Conservation (phyloP, 2,797 vertebrate species). For the Intellagama lesueurii region DNA sequence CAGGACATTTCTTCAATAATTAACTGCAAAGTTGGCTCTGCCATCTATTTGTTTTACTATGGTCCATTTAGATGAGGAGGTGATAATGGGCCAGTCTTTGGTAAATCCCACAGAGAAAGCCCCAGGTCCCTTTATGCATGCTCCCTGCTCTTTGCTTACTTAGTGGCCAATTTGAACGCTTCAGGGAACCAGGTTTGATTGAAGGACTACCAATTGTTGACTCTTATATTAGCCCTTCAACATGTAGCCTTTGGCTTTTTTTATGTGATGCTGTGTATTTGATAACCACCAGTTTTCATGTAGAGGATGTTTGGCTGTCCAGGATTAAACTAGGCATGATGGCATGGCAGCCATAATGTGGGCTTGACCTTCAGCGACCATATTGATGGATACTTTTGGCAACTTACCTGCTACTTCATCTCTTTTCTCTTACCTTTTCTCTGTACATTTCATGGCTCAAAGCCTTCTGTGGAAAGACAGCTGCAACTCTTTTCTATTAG, state of each 20-base stretch:
- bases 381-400: slow-evolving; percentile 3
- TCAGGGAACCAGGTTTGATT: background rate
- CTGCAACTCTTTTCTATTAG: slow-evolving; percentile 66
- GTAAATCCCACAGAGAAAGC: background rate
- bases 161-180: background rate
- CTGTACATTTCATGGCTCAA: slow-evolving; percentile 32
- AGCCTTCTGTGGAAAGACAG: slow-evolving; percentile 4
- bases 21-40: background rate
- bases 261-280: background rate
- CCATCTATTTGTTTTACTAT: background rate
- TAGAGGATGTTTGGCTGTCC: background rate
- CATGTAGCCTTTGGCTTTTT: background rate
- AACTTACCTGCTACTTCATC: background rate
- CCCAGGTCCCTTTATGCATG: background rate
- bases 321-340: background rate
- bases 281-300: background rate
- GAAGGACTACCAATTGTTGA: too few species aligned
- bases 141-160: background rate
- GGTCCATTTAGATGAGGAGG: background rate
- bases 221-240: background rate
- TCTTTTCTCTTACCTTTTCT: background rate
- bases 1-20: background rate
- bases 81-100: background rate
- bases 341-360: too few species aligned
- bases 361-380: background rate